Evolutionary conservation across 2,888 invertebrate species (phyloP).

Genomic region (Xestia ashworthii): DNA sequence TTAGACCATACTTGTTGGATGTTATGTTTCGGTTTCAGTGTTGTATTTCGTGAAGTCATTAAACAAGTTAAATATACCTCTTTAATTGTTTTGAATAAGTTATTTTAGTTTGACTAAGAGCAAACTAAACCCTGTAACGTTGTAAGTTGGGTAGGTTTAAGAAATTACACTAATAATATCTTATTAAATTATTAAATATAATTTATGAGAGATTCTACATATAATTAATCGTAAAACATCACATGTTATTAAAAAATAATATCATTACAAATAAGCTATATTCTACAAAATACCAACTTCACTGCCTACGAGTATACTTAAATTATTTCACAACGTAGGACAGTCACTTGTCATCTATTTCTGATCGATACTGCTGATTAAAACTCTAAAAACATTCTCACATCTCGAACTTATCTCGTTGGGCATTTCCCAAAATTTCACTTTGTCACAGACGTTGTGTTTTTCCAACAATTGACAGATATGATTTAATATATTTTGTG

Average conservation of each 20-base stretch:
- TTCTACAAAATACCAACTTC: conserved; percentile 2
- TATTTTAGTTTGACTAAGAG: neutral
- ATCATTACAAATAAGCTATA: neutral
- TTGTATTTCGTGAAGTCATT: conserved; percentile 19
- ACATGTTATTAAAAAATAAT: neutral
- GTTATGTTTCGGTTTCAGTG: neutral
- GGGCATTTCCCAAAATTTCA: conserved; percentile 30
- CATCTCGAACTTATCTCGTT: conserved; percentile 26
- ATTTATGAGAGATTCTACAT: conserved; percentile 62
- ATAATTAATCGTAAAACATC: conserved; percentile 8
- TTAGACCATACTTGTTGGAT: conserved; percentile 14
- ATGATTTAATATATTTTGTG: neutral
- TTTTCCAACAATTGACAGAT: conserved; percentile 31
- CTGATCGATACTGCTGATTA: conserved; percentile 40
- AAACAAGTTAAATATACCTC: conserved; percentile 1
- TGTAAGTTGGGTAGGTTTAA: neutral
- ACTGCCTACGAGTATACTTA: neutral
- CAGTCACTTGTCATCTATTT: conserved; percentile 15
- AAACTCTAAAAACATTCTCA: conserved; percentile 2
- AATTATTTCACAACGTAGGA: conserved; percentile 21
- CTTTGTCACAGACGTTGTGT: too few species aligned
- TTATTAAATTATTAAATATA: conserved; percentile 16
- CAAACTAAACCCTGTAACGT: neutral
- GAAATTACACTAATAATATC: neutral
- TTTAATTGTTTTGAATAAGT: conserved; percentile 2